Percentiles rank a stretch among this genome's conserved stretches.
These are phyloP conservation scores for Anseranas semipalmata DNA, from an alignment of 2,113 vertebrate genomes.

Conservation along the genomic window DNA sequence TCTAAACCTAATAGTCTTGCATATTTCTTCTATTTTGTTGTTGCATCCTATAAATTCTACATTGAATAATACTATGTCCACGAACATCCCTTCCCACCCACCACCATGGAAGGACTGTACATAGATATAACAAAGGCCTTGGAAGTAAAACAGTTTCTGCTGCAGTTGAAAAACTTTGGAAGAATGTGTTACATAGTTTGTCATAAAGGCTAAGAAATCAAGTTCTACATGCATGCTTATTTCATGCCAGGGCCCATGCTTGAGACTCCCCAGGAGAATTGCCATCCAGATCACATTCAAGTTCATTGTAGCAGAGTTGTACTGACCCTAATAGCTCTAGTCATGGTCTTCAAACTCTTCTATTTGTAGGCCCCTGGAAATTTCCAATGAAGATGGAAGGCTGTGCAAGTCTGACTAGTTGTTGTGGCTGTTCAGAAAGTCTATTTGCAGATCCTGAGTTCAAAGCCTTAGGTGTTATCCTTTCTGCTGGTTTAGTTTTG, in stretches of 20 bases:
- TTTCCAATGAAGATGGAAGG: background rate
- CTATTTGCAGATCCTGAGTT: background rate
- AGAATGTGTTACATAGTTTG: background rate
- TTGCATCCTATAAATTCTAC: background rate
- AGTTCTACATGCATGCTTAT: background rate
- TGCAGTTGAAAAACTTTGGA: background rate
- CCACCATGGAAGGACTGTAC: background rate
- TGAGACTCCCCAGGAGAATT: background rate
- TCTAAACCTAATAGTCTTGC: background rate
- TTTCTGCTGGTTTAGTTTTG: background rate
- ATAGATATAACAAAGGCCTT: background rate
- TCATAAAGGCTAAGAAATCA: background rate
- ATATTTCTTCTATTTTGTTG: no score
- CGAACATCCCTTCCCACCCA: background rate
- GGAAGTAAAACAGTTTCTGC: background rate
- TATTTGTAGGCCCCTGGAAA: background rate
- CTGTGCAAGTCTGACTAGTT: background rate
- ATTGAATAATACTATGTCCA: accelerated
- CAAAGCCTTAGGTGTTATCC: background rate
- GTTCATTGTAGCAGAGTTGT: no score
- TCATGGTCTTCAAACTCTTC: background rate
- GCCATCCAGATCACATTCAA: no score
- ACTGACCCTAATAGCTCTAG: background rate
- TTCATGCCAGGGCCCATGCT: background rate
- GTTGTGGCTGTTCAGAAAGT: background rate